Percentiles rank a stretch among this genome's conserved stretches.
Conservation (phyloP, 2,797 vertebrate species). For the Cuculus canorus region DNA sequence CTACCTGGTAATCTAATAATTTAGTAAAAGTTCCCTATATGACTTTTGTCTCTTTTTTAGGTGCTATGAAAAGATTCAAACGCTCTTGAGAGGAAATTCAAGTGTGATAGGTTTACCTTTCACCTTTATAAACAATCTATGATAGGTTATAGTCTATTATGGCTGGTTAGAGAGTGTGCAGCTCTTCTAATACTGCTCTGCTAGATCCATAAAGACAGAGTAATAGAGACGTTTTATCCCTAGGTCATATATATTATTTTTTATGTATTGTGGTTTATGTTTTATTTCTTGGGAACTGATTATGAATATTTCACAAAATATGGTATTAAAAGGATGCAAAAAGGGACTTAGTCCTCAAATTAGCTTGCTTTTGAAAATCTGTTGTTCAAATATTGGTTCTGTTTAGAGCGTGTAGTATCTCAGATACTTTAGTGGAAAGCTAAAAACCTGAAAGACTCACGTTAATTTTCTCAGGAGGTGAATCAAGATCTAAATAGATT, state of each 20-base stretch:
- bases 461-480: background rate
- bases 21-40: background rate
- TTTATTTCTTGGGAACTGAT: background rate
- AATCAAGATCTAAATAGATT: background rate
- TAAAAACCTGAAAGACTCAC: background rate
- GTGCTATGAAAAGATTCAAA: background rate
- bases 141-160: background rate
- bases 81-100: background rate
- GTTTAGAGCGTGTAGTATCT: background rate
- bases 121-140: background rate
- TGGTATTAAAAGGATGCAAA: accelerated
- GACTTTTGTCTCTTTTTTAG: background rate
- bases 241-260: background rate
- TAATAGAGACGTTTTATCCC: background rate
- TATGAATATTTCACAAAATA: background rate
- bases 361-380: background rate
- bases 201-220: background rate
- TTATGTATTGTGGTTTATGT: background rate
- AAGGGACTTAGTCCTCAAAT: background rate
- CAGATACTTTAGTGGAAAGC: background rate
- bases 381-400: background rate
- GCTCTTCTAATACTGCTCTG: background rate
- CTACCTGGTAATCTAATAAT: background rate
- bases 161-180: background rate
- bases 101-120: background rate